These are phyloP conservation scores for Andrena hattorfiana DNA, from an alignment of 2,888 invertebrate species.

Conservation along the genomic window DNA sequence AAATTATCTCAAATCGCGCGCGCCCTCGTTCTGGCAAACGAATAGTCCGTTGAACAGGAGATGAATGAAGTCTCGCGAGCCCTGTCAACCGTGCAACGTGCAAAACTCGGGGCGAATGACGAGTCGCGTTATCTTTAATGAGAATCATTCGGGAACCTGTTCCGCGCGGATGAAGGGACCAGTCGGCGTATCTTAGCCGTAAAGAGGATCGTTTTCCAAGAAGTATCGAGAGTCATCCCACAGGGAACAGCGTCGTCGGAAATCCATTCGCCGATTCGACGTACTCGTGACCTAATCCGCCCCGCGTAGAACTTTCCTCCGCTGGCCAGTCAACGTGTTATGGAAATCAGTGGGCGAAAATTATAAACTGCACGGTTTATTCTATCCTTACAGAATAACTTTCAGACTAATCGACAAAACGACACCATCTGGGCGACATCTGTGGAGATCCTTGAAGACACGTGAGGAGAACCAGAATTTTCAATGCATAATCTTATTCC, in stretches of 20 bases:
- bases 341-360: constrained; percentile 27
- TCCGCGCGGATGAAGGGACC: constrained; percentile 4
- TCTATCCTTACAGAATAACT: not conserved
- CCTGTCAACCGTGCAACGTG: not conserved
- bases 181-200: constrained; percentile 11
- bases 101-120: constrained; percentile 1
- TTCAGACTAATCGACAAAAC: not conserved
- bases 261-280: constrained; percentile 9
- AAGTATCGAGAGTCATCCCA: constrained; percentile 14
- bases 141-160: constrained; percentile 52
- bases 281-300: constrained; percentile 23
- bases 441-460: not conserved
- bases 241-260: constrained; percentile 7
- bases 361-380: not conserved
- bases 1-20: not conserved
- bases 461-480: not conserved
- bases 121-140: constrained; percentile 32
- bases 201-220: constrained; percentile 34
- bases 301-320: not conserved
- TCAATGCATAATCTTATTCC: not conserved
- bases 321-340: constrained; percentile 32
- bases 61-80: not conserved
- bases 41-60: not conserved
- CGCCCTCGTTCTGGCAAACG: not conserved
- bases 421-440: not conserved